These are phyloP conservation scores for Muscicapa adusta DNA, from an alignment of 2,113 vertebrate species.

Conservation along the genomic window DNA sequence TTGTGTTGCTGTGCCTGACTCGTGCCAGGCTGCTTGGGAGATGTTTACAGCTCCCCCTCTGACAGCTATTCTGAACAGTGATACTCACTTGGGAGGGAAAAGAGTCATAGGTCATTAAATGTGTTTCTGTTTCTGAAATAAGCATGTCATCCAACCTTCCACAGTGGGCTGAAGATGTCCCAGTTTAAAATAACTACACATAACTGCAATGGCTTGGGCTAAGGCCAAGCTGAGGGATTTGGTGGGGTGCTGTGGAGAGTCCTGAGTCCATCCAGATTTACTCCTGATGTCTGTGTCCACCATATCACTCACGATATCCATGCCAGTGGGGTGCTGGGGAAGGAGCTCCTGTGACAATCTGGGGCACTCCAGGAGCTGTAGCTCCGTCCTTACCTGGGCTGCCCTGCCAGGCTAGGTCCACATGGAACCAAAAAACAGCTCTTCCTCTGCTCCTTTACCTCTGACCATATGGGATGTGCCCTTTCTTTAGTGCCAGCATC, in stretches of 20 bases:
- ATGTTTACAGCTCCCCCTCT: not conserved
- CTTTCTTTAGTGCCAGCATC: not conserved
- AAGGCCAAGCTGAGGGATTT: not conserved
- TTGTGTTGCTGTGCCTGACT: not conserved
- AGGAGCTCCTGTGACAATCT: not conserved
- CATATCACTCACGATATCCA: rapidly evolving
- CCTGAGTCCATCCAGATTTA: not conserved
- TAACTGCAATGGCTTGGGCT: not conserved
- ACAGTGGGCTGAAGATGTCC: not conserved
- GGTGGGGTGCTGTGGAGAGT: not conserved
- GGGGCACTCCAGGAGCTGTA: not conserved
- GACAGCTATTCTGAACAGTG: not conserved
- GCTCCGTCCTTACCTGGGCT: not conserved
- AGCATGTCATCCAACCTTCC: not conserved
- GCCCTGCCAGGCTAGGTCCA: not conserved
- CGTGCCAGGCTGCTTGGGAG: not conserved
- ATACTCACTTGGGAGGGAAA: not conserved
- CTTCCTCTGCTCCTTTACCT: not conserved
- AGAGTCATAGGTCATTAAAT: not conserved
- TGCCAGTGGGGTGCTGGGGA: not conserved
- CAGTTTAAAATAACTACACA: not conserved
- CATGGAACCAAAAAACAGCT: not conserved
- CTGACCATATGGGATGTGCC: not conserved
- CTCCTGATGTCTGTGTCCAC: not conserved
- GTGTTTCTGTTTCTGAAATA: not conserved